A percentile compares a stretch with the other conserved stretches of the same genome.
Evolutionary conservation across 2,888 invertebrate species (phyloP).

Genomic region (Gymnocheta viridis): DNA sequence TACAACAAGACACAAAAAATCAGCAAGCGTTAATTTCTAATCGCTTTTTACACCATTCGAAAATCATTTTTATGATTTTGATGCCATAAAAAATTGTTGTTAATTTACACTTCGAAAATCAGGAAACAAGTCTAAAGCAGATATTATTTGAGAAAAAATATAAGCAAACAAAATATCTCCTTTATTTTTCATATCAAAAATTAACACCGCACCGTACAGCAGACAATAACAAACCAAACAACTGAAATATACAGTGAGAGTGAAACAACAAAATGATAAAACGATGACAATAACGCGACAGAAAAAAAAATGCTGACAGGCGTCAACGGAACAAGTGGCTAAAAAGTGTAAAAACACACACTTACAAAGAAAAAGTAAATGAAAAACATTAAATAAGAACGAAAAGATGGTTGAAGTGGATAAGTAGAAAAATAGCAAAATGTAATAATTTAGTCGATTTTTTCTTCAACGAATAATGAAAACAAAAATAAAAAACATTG

Average conservation of each 20-base stretch:
- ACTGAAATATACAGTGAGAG: not conserved
- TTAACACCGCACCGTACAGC: not conserved
- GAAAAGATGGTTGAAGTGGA: not conserved
- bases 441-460: not conserved
- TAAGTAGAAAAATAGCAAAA: not conserved
- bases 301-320: slow-evolving; percentile 55
- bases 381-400: not conserved
- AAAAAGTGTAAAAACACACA: not conserved
- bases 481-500: too few relatives aligned
- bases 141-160: not conserved
- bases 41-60: not conserved
- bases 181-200: not conserved
- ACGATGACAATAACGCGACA: slow-evolving; percentile 42
- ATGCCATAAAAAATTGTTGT: not conserved
- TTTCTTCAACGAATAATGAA: too few relatives aligned
- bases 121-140: not conserved
- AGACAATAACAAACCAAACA: not conserved
- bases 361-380: not conserved
- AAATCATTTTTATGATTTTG: not conserved
- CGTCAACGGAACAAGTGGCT: slow-evolving; percentile 49
- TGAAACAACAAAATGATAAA: slow-evolving; percentile 47
- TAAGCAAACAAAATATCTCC: not conserved
- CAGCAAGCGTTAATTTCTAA: not conserved
- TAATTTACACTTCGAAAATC: not conserved
- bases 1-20: not conserved